Evolutionary conservation across 2,113 vertebrate species (phyloP).

Genomic region (Barbus barbus): DNA sequence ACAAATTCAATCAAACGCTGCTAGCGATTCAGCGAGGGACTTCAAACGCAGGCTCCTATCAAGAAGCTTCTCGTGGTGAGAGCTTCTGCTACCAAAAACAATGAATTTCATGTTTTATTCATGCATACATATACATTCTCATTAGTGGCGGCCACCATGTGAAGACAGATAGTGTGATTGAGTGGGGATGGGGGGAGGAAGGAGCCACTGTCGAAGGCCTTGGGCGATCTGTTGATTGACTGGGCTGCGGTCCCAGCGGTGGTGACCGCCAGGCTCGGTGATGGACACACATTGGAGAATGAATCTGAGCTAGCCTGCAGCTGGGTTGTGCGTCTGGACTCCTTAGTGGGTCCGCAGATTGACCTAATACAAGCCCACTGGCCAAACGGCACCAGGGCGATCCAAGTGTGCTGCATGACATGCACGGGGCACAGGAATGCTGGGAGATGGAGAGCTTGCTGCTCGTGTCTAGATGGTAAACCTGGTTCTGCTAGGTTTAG

Average conservation of each 20-base stretch:
- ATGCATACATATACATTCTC: conserved; percentile 61
- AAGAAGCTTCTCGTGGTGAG: conserved; percentile 54
- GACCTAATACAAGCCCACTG: conserved; percentile 15
- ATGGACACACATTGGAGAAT: conserved; percentile 38
- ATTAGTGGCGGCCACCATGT: conserved; percentile 56
- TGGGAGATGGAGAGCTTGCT: neutral
- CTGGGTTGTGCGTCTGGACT: conserved; percentile 45
- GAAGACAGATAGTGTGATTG: conserved; percentile 55
- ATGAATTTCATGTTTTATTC: conserved; percentile 64
- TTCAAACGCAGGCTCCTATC: conserved; percentile 52
- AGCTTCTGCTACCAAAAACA: conserved; percentile 57
- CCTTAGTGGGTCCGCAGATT: conserved; percentile 24
- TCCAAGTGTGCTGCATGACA: neutral
- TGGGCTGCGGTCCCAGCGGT: conserved; percentile 56
- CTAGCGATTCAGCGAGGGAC: conserved; percentile 48
- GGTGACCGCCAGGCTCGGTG: conserved; percentile 45
- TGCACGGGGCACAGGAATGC: conserved; percentile 18
- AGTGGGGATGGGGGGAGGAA: conserved; percentile 23
- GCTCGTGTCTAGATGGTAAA: neutral
- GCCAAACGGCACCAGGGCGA: neutral
- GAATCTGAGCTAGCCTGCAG: conserved; percentile 43
- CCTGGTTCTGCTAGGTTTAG: neutral
- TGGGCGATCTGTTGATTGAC: conserved; percentile 62
- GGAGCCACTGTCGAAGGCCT: conserved; percentile 40
- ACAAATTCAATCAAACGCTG: conserved; percentile 59